Percentiles rank a stretch among this genome's conserved stretches.
Evolutionary conservation across 2,113 vertebrate genomes (phyloP).

Genomic region (Desmodus rotundus): DNA sequence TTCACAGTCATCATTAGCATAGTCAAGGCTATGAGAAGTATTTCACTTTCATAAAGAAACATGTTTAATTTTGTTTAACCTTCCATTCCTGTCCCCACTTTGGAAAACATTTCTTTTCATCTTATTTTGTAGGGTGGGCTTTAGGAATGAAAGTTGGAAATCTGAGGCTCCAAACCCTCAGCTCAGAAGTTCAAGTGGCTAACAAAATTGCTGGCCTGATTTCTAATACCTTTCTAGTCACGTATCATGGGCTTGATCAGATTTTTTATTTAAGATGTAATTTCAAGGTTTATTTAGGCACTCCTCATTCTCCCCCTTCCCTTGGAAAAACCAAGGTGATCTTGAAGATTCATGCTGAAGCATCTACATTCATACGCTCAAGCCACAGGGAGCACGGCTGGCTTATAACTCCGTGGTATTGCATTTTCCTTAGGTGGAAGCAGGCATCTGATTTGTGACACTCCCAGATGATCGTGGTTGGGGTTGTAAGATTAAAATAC

Average conservation of each 20-base stretch:
- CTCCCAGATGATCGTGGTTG: neutral
- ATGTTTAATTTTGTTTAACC: neutral
- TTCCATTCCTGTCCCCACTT: neutral
- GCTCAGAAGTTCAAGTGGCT: conserved; percentile 29
- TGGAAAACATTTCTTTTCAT: neutral
- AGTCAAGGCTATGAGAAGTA: neutral
- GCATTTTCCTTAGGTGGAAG: conserved; percentile 38
- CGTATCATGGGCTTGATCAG: neutral
- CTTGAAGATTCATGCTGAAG: conserved; percentile 1
- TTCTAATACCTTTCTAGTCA: conserved; percentile 43
- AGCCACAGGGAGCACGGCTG: neutral
- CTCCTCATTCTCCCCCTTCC: neutral
- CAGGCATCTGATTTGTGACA: conserved; percentile 18
- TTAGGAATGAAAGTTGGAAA: neutral
- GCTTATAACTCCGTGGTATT: neutral
- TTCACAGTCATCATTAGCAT: neutral
- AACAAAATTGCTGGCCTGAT: conserved; percentile 8
- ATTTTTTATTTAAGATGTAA: conserved; percentile 3
- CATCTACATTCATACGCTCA: neutral
- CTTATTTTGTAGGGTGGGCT: neutral
- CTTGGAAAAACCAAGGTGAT: neutral
- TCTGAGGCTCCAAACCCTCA: neutral
- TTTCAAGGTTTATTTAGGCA: conserved; percentile 23
- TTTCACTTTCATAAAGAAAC: neutral
- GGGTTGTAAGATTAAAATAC: neutral